Conservation (phyloP, 2,888 invertebrate species). For the Leptarthrus brevirostris region DNA sequence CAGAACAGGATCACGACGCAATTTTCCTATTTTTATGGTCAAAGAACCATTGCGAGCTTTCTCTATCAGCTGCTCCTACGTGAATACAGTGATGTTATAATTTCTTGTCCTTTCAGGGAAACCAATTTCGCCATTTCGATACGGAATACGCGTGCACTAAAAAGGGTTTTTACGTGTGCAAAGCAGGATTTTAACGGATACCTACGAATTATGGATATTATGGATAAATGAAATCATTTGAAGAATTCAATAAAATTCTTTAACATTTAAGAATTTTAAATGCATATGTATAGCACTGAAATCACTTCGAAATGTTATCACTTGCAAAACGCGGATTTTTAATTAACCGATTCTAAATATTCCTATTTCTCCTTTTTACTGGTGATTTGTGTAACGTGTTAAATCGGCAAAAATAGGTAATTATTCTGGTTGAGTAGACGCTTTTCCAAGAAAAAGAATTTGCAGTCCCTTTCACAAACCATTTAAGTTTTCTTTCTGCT, state of each 20-base stretch:
- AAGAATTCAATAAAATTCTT: no score
- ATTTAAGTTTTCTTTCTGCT: neutral
- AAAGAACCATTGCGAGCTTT: constrained; percentile 20
- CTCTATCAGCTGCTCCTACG: neutral
- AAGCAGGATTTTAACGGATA: no score
- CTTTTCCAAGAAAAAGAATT: constrained; percentile 23
- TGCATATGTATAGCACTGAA: no score
- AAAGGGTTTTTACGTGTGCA: neutral
- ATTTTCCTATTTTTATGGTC: constrained; percentile 38
- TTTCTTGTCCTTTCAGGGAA: constrained; percentile 21
- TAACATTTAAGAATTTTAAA: no score
- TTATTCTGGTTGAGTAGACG: constrained; percentile 19
- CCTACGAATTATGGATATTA: no score
- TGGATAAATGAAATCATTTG: no score
- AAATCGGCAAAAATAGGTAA: no score
- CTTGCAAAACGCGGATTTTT: no score
- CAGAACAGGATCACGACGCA: constrained; percentile 14
- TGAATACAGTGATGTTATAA: constrained; percentile 20
- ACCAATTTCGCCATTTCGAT: constrained; percentile 12
- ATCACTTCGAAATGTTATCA: no score
- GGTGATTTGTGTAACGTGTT: no score
- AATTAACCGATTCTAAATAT: no score
- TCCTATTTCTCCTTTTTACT: no score
- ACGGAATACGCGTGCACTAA: neutral
- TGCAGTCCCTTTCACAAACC: neutral